These are phyloP conservation scores for Digitonthophagus gazella DNA, from an alignment of 2,888 invertebrate genomes.

Conservation along the genomic window DNA sequence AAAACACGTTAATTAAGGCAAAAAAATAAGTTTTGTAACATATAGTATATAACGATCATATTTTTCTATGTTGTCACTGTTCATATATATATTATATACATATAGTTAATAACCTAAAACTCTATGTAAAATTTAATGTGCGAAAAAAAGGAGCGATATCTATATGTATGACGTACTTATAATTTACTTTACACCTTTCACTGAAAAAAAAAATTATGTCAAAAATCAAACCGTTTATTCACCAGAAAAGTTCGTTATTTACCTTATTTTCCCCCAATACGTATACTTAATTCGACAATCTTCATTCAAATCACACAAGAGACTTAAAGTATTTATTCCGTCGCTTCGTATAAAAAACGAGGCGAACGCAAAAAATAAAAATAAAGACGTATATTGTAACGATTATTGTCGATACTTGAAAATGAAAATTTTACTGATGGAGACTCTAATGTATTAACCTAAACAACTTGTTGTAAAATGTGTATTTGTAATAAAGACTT, in stretches of 20 bases:
- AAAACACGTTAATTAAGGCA: conserved; percentile 58
- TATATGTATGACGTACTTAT: conserved; percentile 8
- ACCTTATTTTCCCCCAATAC: conserved; percentile 21
- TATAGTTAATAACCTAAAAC: conserved; percentile 33
- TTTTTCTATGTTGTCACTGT: conserved; percentile 67
- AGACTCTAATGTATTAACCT: conserved; percentile 32
- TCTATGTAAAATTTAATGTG: conserved; percentile 46
- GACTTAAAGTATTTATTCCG: conserved; percentile 26
- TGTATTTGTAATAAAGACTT: conserved; percentile 39
- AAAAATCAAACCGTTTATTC: background rate
- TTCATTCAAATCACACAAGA: conserved; percentile 32
- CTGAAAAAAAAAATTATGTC: background rate
- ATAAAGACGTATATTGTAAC: conserved; percentile 11
- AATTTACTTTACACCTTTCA: background rate
- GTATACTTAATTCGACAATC: conserved; percentile 35
- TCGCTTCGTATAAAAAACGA: conserved; percentile 17
- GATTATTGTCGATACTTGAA: conserved; percentile 31
- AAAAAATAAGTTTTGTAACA: conserved; percentile 66
- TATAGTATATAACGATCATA: conserved; percentile 59
- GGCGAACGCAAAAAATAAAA: conserved; percentile 1
- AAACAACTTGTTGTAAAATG: conserved; percentile 39
- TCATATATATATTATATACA: conserved; percentile 41
- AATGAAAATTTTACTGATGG: conserved; percentile 29
- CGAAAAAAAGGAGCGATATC: conserved; percentile 32
- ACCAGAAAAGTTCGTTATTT: background rate